Percentiles rank a stretch among this genome's conserved stretches.
These are phyloP conservation scores for Erpobdella octoculata DNA, from an alignment of 2,888 invertebrate genomes.

Conservation along the genomic window DNA sequence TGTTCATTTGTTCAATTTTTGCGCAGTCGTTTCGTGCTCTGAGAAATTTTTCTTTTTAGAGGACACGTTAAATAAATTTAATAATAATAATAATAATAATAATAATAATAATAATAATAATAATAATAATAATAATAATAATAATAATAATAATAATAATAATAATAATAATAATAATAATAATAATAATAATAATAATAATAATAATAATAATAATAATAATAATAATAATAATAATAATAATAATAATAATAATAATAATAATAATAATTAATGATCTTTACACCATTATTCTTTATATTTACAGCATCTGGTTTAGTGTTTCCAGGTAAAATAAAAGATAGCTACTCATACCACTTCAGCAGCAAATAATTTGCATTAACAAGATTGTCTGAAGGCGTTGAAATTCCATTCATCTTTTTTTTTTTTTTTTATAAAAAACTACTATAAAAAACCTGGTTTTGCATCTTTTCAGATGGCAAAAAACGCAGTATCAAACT, in stretches of 20 bases:
- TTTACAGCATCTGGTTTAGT: no score
- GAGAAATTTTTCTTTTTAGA: neutral
- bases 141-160: neutral
- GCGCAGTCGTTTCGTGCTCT: neutral
- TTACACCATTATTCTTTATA: no score
- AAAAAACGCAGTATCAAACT: no score
- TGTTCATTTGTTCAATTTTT: no score
- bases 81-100: neutral
- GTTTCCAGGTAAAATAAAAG: no score
- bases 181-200: constrained; percentile 2
- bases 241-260: neutral
- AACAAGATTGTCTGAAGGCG: no score
- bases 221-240: neutral
- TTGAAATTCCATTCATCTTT: no score
- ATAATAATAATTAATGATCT: neutral
- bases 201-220: neutral
- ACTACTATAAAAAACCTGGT: no score
- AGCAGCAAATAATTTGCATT: no score
- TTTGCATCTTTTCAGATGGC: no score
- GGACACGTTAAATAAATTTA: neutral
- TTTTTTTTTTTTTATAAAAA: no score
- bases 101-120: neutral
- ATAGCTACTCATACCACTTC: no score
- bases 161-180: neutral
- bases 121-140: neutral